Conservation (phyloP, 2,113 vertebrate species). For the Naja naja region DNA sequence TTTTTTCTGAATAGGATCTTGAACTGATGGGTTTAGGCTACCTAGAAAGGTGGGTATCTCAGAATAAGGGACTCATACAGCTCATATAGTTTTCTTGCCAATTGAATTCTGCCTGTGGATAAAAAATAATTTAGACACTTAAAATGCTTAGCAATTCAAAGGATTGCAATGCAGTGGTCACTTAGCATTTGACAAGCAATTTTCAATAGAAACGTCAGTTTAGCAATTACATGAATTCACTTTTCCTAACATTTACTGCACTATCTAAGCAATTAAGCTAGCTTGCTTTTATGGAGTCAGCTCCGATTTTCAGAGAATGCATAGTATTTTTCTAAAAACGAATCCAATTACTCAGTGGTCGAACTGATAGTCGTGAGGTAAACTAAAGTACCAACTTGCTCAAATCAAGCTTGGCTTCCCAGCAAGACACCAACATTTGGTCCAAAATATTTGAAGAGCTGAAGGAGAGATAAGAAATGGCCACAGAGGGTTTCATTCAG, state of each 20-base stretch:
- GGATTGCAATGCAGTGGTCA: background rate
- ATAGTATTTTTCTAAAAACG: background rate
- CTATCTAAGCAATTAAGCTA: background rate
- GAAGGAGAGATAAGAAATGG: background rate
- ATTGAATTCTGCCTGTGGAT: background rate
- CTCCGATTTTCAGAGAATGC: background rate
- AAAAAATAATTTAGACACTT: background rate
- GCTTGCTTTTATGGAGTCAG: background rate
- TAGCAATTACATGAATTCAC: background rate
- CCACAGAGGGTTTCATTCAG: background rate
- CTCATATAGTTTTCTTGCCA: background rate
- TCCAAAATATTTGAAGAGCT: background rate
- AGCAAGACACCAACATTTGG: background rate
- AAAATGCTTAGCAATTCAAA: background rate
- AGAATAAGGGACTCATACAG: background rate
- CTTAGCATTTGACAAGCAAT: background rate
- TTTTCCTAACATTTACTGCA: background rate
- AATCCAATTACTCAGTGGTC: background rate
- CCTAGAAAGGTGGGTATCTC: background rate
- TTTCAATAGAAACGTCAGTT: background rate
- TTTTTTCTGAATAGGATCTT: background rate
- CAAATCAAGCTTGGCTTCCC: background rate
- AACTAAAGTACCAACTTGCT: background rate
- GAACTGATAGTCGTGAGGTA: background rate
- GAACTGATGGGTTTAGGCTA: background rate